Evolutionary conservation across 2,797 vertebrate genomes (phyloP).

Genomic region (Chiropotes sagulatus): DNA sequence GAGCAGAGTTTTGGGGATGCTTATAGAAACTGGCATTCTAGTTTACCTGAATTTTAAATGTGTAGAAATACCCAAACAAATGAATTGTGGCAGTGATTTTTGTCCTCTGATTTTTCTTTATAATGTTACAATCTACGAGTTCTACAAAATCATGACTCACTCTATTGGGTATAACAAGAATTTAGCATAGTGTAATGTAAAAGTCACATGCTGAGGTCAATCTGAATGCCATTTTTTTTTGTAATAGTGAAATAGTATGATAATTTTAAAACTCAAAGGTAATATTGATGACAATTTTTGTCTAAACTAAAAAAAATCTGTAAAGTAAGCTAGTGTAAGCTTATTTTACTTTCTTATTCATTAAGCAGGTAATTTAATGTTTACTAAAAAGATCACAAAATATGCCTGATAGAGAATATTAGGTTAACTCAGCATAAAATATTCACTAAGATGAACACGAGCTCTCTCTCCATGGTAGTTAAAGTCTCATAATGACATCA

Average conservation of each 20-base stretch:
- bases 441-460: not conserved
- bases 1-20: not conserved
- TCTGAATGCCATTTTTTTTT: not conserved
- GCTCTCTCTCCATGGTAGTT: not conserved
- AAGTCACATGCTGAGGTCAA: not conserved
- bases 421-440: not conserved
- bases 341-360: not conserved
- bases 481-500: not conserved
- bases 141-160: not conserved
- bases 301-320: not conserved
- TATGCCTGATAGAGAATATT: not conserved
- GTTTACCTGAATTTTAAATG: not conserved
- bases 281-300: not conserved
- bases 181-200: not conserved
- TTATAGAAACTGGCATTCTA: not conserved
- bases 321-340: not conserved
- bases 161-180: not conserved
- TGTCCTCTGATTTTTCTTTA: not conserved
- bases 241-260: not conserved
- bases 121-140: not conserved
- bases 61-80: not conserved
- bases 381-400: not conserved
- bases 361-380: not conserved
- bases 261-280: not conserved
- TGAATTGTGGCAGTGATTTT: not conserved